Evolutionary conservation across 2,113 vertebrate species (phyloP).

Genomic region (Triplophysa tibetana): DNA sequence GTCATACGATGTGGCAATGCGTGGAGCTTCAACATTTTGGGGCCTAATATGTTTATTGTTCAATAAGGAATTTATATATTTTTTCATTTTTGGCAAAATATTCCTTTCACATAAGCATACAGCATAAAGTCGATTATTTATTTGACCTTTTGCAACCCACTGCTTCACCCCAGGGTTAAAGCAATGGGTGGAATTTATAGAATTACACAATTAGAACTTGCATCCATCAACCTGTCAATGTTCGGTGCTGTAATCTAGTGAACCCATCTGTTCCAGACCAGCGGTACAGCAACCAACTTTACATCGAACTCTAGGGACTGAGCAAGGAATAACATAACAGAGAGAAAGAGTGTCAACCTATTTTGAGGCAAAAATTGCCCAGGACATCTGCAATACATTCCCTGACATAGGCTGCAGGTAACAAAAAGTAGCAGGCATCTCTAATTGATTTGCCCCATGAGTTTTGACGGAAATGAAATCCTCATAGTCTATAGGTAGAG

Average conservation of each 20-base stretch:
- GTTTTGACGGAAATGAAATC: neutral
- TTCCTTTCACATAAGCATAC: neutral
- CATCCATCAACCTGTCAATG: slow-evolving; percentile 46
- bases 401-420: neutral
- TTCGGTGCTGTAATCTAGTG: slow-evolving; percentile 23
- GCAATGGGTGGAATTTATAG: slow-evolving; percentile 30
- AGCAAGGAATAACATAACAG: neutral
- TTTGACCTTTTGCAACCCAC: neutral
- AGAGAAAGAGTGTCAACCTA: neutral
- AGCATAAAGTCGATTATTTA: neutral
- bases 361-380: slow-evolving; percentile 10
- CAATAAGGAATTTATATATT: too few species aligned
- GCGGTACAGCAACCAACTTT: slow-evolving; percentile 4
- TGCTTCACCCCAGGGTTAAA: slow-evolving; percentile 27
- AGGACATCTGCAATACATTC: neutral
- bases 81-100: too few species aligned
- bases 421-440: slow-evolving; percentile 2
- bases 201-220: neutral
- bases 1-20: too few species aligned
- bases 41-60: too few species aligned
- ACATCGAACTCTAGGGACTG: neutral
- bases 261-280: slow-evolving; percentile 28
- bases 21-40: too few species aligned
- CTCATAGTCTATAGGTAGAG: neutral
- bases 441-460: slow-evolving; percentile 15